A percentile compares a stretch with the other conserved stretches of the same genome.
Conservation (phyloP, 2,797 vertebrate genomes). For the Acanthiza pusilla region DNA sequence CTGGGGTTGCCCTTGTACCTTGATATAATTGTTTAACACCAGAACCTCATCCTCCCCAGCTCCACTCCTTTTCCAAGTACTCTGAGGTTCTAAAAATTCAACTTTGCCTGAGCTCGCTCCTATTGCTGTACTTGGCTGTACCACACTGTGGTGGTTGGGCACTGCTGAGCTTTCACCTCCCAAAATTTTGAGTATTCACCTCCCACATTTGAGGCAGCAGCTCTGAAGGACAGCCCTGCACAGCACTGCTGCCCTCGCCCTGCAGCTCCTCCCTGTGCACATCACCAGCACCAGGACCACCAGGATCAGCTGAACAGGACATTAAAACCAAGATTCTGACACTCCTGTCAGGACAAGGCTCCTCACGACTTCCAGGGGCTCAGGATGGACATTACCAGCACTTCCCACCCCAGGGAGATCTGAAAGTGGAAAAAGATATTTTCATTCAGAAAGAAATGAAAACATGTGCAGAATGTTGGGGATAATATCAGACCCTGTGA, state of each 20-base stretch:
- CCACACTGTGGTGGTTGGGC: background rate
- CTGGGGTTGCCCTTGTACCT: background rate
- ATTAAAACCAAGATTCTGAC: background rate
- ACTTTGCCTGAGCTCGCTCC: background rate
- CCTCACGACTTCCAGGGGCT: background rate
- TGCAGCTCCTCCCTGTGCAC: background rate
- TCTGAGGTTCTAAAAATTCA: background rate
- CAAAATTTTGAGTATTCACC: fast-evolving
- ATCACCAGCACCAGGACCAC: background rate
- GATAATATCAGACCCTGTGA: background rate
- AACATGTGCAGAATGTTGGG: background rate
- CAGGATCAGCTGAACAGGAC: background rate
- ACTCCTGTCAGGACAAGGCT: background rate
- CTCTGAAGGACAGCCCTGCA: background rate
- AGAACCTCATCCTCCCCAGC: background rate
- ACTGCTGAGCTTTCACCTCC: background rate
- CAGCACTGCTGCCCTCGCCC: background rate
- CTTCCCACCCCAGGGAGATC: background rate
- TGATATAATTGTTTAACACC: background rate
- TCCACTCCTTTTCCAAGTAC: background rate
- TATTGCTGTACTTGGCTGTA: background rate
- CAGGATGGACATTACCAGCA: background rate
- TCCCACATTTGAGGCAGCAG: background rate
- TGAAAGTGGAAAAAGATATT: background rate
- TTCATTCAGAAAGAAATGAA: background rate